These are phyloP conservation scores for Lipotes vexillifer DNA, from an alignment of 2,113 vertebrate species.

Conservation along the genomic window DNA sequence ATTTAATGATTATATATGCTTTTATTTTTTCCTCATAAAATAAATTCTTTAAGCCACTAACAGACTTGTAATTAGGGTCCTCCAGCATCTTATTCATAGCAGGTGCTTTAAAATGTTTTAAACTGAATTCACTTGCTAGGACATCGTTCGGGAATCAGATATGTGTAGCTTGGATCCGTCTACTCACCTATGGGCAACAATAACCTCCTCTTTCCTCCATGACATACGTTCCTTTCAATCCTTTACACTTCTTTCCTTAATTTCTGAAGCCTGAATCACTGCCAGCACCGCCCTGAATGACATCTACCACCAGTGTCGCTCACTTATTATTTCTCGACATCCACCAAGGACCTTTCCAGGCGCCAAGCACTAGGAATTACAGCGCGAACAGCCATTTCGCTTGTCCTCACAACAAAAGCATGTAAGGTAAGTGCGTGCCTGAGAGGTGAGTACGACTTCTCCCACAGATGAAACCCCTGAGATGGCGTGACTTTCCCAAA, in stretches of 20 bases:
- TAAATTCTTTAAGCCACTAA: not conserved
- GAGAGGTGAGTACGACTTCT: not conserved
- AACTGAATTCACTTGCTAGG: not conserved
- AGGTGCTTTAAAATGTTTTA: not conserved
- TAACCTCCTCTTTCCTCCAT: not conserved
- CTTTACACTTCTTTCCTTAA: not conserved
- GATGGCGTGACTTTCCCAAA: too few relatives aligned
- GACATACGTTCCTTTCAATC: not conserved
- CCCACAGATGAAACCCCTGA: too few relatives aligned
- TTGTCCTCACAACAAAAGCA: not conserved
- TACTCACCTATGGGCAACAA: not conserved
- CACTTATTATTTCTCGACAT: not conserved
- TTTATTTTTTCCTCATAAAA: not conserved
- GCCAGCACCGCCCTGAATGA: not conserved
- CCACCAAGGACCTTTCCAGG: not conserved
- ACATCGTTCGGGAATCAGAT: not conserved
- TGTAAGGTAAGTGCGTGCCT: too few relatives aligned
- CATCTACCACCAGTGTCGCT: not conserved
- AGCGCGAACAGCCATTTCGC: not conserved
- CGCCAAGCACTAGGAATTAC: not conserved
- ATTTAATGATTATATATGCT: not conserved
- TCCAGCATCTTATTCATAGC: not conserved
- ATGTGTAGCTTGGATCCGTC: not conserved
- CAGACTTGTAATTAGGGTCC: not conserved
- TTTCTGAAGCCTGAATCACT: not conserved